Evolutionary conservation across 2,888 invertebrate genomes (phyloP).

Genomic region (Cephalotes varians): DNA sequence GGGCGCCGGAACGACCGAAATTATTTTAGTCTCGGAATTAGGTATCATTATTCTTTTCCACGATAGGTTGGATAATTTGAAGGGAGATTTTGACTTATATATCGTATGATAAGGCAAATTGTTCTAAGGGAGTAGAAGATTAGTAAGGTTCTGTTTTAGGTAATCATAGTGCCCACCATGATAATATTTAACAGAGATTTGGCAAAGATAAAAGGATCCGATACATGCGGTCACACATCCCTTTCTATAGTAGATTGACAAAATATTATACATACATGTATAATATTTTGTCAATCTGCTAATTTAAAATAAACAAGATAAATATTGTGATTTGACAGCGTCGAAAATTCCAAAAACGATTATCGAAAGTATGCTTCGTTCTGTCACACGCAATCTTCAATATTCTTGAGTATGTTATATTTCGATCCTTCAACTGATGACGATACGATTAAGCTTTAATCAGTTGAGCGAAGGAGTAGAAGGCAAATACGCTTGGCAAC

Average conservation of each 20-base stretch:
- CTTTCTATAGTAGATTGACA: neutral
- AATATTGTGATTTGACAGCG: neutral
- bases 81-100: neutral
- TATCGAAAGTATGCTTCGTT: neutral
- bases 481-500: slow-evolving; percentile 19
- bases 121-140: neutral
- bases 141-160: neutral
- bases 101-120: neutral
- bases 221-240: neutral
- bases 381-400: neutral
- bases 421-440: neutral
- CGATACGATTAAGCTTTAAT: neutral
- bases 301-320: neutral
- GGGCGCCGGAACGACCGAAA: slow-evolving; percentile 60
- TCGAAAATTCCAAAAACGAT: neutral
- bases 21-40: slow-evolving; percentile 42
- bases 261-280: neutral
- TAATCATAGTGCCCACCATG: neutral
- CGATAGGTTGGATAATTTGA: slow-evolving; percentile 13
- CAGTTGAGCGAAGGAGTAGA: slow-evolving; percentile 6
- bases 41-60: slow-evolving; percentile 15
- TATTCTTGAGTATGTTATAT: slow-evolving; percentile 17
- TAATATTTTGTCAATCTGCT: neutral
- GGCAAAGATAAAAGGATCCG: neutral
- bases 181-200: neutral